A percentile compares a stretch with the other conserved stretches of the same genome.
These are phyloP conservation scores for Apocrypta bakeri DNA, from an alignment of 1,140 invertebrate species.

Conservation along the genomic window DNA sequence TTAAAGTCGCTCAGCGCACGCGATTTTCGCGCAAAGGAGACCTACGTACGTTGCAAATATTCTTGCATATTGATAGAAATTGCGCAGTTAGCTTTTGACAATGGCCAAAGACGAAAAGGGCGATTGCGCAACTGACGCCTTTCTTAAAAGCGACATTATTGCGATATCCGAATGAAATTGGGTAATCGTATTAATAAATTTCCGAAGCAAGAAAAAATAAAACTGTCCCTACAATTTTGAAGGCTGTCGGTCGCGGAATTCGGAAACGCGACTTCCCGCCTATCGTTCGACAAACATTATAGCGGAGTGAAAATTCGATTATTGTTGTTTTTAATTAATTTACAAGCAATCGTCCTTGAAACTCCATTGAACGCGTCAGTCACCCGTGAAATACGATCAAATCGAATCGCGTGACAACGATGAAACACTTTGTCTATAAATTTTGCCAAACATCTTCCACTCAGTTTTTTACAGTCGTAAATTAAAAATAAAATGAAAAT, in stretches of 20 bases:
- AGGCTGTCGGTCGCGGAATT: not conserved
- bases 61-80: not conserved
- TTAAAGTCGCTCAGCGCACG: not conserved
- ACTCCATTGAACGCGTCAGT: not conserved
- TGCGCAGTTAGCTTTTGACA: conserved; percentile 7
- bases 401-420: too few species aligned
- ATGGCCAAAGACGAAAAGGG: conserved; percentile 11
- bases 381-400: not conserved
- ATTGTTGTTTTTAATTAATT: not conserved
- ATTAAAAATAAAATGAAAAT: not conserved
- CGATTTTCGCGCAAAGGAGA: not conserved
- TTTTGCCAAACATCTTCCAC: not conserved
- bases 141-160: conserved; percentile 20
- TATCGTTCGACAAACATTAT: not conserved
- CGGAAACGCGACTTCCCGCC: not conserved
- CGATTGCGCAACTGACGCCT: not conserved
- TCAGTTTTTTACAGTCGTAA: not conserved
- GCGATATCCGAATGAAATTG: conserved; percentile 24
- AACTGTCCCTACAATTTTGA: not conserved
- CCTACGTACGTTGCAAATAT: not conserved
- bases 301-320: not conserved
- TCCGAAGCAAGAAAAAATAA: not conserved
- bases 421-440: not conserved
- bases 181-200: conserved; percentile 17
- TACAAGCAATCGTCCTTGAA: not conserved